These are phyloP conservation scores for Drosophila hawaiiensis DNA, from an alignment of 2,888 invertebrate genomes.

Conservation along the genomic window DNA sequence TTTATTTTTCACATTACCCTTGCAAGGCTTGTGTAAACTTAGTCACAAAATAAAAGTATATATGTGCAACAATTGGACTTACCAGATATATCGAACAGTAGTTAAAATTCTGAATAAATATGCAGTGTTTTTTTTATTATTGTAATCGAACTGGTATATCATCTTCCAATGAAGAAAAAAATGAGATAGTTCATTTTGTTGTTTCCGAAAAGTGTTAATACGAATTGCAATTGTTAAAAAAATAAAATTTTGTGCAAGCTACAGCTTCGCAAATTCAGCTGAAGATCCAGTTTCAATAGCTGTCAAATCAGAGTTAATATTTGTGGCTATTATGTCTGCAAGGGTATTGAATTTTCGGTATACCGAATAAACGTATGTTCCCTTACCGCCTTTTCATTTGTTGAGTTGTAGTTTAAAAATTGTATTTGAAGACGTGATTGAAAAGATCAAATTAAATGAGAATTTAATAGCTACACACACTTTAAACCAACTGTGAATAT, in stretches of 20 bases:
- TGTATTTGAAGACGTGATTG: slow-evolving; percentile 14
- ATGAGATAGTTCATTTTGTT: neutral
- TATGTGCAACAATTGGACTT: neutral
- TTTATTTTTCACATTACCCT: slow-evolving; percentile 6
- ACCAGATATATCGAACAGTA: neutral
- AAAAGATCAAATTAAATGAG: slow-evolving; percentile 22
- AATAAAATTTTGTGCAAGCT: no score
- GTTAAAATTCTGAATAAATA: neutral
- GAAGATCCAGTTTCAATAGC: neutral
- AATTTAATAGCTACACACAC: slow-evolving; percentile 1
- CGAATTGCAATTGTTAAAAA: neutral
- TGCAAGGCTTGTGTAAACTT: neutral
- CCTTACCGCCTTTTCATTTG: neutral
- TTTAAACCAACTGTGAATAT: slow-evolving; percentile 7
- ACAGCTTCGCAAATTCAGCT: neutral
- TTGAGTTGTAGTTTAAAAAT: neutral
- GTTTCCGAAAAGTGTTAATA: neutral
- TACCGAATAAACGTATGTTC: neutral
- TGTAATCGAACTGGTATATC: neutral
- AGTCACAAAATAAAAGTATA: neutral
- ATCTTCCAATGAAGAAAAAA: neutral
- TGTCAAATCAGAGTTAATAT: neutral
- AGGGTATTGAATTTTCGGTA: slow-evolving; percentile 5
- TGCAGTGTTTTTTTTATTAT: neutral
- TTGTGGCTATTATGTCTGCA: slow-evolving; percentile 1